Percentiles rank a stretch among this genome's conserved stretches.
phyloP scores from a whole-genome alignment of 2,888 invertebrate species.

The Metallyticus violacea region DNA sequence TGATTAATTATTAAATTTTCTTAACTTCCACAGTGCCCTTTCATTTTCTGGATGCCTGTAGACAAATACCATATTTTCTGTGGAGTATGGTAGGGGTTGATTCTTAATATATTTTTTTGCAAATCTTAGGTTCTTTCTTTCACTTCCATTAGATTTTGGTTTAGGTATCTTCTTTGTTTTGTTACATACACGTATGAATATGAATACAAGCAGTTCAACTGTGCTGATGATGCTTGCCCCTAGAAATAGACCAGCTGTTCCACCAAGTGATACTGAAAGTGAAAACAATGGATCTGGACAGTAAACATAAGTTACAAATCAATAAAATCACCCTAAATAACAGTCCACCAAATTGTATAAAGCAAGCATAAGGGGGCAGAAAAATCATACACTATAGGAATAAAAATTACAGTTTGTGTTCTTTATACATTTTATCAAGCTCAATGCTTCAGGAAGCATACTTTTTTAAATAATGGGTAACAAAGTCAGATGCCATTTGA shows the following conservation, averaged over 20 bases:
- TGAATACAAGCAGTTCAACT: neutral
- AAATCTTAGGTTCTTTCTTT: neutral
- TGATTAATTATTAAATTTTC: neutral
- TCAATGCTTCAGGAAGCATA: no score
- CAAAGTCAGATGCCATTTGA: no score
- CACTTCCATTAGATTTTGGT: neutral
- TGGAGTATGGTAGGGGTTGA: neutral
- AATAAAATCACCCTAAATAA: no score
- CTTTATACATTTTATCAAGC: no score
- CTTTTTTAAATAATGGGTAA: no score
- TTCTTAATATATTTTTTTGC: neutral
- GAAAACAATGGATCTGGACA: no score
- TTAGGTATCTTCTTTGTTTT: neutral
- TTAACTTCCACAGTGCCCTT: neutral
- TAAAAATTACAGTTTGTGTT: no score
- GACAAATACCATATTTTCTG: neutral
- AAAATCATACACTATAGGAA: no score
- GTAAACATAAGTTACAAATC: no score
- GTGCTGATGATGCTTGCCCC: neutral
- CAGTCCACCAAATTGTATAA: no score
- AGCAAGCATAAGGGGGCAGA: no score
- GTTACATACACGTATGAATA: neutral
- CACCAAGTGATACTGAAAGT: neutral
- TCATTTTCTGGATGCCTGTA: neutral
- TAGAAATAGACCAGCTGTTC: neutral